Base-by-base conservation (phyloP, 2,888 invertebrate species). In the Neuroscelio doddi region DNA sequence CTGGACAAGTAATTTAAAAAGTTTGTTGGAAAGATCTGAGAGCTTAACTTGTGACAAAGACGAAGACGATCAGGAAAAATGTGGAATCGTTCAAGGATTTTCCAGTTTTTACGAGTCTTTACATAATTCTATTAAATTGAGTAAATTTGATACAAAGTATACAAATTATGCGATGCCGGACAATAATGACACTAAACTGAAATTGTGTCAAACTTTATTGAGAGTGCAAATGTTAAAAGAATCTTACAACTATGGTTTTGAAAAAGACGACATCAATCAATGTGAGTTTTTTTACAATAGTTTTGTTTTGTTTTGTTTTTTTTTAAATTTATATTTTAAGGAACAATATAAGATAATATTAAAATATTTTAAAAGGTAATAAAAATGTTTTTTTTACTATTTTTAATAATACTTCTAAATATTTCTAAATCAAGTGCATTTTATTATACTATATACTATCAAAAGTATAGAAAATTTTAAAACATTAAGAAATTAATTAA, bases 81-180 rank as follows among this genome's bases (percentile, higher is more conserved):
- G 64, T 14, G 59, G 71, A 10, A 52, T 73, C 47, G 44, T 77
- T 5, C 84, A 82, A 65, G 81, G 83, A 59, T 83, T 85, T 62
- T 80, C 85, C 15, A 79, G 80, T 55, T 86, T 85, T 69, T 86
- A 86, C 64, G 80, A 79, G 30, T 76, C 79, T n/a, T 46, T 84
- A 15, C 80, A 83, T 27, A 59, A 72, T n/a, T 68, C 75, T 29
- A 79, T 74, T 61, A 78, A 74, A 32, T 61, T 80, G 26, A 84
- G 85, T 46, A 71, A 69, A 56, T 70, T 84, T 10, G 81, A 83
- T 52, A 79, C 80, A 1, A 77, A 78, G 24, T 86, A 86, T 52
- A 75, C 78, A 24, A 80, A 76, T 44, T 86, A 82, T 72, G 80
- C 82, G 4, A 71, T 75, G 51, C 80, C 80, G 1, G 81, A 85